Base-by-base conservation (phyloP, 2,797 vertebrate species). In the Brachyrhaphis roseni region DNA sequence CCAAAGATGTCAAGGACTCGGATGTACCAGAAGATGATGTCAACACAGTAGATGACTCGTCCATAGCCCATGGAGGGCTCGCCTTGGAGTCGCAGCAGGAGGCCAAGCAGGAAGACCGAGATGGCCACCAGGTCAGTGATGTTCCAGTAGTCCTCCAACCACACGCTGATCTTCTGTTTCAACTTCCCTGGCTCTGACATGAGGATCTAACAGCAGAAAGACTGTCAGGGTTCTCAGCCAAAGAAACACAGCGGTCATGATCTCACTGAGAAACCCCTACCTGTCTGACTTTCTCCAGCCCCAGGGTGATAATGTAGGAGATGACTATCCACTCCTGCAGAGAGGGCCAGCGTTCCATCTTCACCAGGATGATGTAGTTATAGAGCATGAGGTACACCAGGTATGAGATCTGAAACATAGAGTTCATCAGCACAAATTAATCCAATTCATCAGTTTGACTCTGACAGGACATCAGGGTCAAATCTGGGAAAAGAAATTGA, bases 21-120 rank as follows among this genome's bases (percentile, higher is more conserved):
- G 84, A 99, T 99, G 94, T 99, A 99, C 98, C 98, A 99, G 96
- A 99, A 98, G 92, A 99, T 99, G 12, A 99, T 99, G 89, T 98
- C 98, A 23, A 99, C 97, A 0, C 98, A 99, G 94, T 99, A 99
- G 93, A 99, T 97, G 79, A 99, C 98, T 0, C 98, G 96, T 20
- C 98, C 98, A 0, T 98, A 98, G 74, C 98, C 97, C 98, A 99
- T 97, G 83, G 97, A 99, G 0, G 98, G 98, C 82, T 99, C 96
- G 49, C 80, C 96, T 94, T 99, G 98, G 23, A 99, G 93, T 70
- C 98, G 96, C 78, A 99, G 96, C 84, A 98, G 90, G 1, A 97
- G 94, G 46, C 98, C 98, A 1, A 98, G 93, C 76, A 98, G 91
- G 90, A 99, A 99, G 31, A 96, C 95, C 0, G 95, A 96, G 91